These are phyloP conservation scores for Ophion costatus DNA, from an alignment of 2,888 invertebrate species.

Conservation along the genomic window DNA sequence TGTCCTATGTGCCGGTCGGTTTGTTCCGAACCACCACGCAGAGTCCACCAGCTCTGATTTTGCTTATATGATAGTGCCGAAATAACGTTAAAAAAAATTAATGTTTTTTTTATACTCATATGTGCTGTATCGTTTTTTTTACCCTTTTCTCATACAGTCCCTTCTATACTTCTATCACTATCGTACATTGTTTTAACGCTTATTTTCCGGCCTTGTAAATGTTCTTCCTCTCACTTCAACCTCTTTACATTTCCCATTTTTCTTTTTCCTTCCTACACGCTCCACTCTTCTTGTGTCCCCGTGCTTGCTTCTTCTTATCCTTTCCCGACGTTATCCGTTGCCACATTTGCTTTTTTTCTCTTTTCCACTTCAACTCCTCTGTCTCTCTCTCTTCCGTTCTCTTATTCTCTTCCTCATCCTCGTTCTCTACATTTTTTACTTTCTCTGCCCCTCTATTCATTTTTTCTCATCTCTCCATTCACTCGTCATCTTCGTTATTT, in stretches of 20 bases:
- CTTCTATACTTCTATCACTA: background rate
- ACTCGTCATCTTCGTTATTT: no score
- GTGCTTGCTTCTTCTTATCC: conserved; percentile 11
- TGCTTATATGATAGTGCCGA: no score
- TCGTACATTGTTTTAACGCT: conserved; percentile 5
- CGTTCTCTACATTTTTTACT: conserved; percentile 4
- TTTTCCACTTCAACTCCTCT: conserved; percentile 3
- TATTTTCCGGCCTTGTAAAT: conserved; percentile 4
- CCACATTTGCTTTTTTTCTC: background rate
- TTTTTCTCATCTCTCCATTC: background rate
- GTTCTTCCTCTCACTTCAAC: conserved; percentile 2
- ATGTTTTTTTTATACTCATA: no score
- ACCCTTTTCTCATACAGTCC: no score
- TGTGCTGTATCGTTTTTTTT: no score
- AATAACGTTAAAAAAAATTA: no score
- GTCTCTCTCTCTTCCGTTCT: background rate
- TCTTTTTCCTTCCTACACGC: background rate
- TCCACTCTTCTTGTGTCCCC: background rate
- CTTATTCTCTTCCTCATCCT: conserved; percentile 5
- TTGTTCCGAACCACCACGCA: background rate
- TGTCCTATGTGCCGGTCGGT: conserved; percentile 13
- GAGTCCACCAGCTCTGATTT: background rate
- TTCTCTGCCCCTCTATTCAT: background rate
- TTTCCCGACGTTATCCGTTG: background rate
- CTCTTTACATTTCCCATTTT: conserved; percentile 6